Percentiles rank a stretch among this genome's conserved stretches.
Conservation (phyloP, 2,888 invertebrate genomes). For the Andrena camellia region DNA sequence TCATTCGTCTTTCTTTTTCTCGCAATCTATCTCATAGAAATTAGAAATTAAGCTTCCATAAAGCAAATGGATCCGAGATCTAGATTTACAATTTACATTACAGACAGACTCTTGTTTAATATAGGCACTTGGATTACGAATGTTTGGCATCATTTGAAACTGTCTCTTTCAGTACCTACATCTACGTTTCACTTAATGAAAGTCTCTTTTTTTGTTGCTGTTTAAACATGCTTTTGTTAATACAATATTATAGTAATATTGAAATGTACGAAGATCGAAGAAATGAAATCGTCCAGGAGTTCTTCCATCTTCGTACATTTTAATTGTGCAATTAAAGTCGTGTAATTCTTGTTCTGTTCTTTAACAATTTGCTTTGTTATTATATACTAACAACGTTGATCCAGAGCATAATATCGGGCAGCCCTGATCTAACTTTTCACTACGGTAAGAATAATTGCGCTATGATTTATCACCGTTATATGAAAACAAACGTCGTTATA, state of each 20-base stretch:
- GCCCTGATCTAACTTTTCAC: constrained; percentile 27
- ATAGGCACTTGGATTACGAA: constrained; percentile 48
- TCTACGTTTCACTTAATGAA: constrained; percentile 4
- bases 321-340: not conserved
- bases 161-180: not conserved
- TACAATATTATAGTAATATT: constrained; percentile 29
- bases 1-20: not conserved
- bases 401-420: constrained; percentile 19
- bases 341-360: not conserved
- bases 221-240: constrained; percentile 1
- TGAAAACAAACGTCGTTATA: constrained; percentile 15
- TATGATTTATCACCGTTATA: constrained; percentile 3
- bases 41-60: not conserved
- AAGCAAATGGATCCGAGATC: not conserved
- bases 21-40: not conserved
- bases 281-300: no score
- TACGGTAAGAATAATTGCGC: constrained; percentile 29
- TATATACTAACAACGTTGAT: constrained; percentile 7
- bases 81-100: constrained; percentile 7
- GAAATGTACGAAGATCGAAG: no score
- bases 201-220: constrained; percentile 7
- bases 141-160: constrained; percentile 12
- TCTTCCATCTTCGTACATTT: not conserved
- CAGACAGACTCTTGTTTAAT: constrained; percentile 18
- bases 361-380: constrained; percentile 9